Conservation (phyloP, 2,888 invertebrate genomes). For the Scrobipalpa costella region DNA sequence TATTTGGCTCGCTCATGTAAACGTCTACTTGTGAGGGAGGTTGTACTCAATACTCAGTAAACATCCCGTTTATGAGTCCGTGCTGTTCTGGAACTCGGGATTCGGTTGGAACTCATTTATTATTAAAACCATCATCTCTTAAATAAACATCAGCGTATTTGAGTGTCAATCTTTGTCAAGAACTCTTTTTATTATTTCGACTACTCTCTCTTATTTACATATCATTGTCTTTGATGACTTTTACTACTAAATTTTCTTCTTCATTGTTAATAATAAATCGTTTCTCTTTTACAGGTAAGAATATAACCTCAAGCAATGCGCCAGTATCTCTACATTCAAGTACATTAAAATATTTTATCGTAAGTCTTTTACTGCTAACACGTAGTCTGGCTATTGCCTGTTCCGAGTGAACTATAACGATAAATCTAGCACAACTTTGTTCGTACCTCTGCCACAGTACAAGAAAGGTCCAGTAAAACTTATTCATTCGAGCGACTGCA, state of each 20-base stretch:
- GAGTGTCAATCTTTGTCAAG: constrained; percentile 5
- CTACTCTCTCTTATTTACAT: background rate
- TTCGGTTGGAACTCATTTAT: background rate
- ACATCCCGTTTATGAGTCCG: constrained; percentile 16
- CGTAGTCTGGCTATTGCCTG: constrained; percentile 59
- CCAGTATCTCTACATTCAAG: constrained; percentile 10
- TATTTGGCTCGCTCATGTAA: constrained; percentile 59
- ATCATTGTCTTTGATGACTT: background rate
- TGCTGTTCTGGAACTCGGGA: constrained; percentile 12
- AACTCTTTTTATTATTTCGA: background rate
- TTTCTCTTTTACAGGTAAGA: constrained; percentile 34
- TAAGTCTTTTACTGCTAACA: constrained; percentile 19
- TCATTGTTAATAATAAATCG: constrained; percentile 24
- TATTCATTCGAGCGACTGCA: too few relatives aligned
- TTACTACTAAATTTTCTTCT: background rate
- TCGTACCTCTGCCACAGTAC: constrained; percentile 37
- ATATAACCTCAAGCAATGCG: constrained; percentile 4
- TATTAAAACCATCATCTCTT: constrained; percentile 10
- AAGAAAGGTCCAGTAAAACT: too few relatives aligned
- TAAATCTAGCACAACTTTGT: constrained; percentile 67
- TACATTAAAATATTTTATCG: background rate
- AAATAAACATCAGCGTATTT: constrained; percentile 6
- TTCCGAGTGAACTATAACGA: constrained; percentile 69
- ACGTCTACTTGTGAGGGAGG: constrained; percentile 49
- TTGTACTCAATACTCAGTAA: constrained; percentile 28